Evolutionary conservation across 2,113 vertebrate species (phyloP).

Genomic region (Struthidea cinerea): DNA sequence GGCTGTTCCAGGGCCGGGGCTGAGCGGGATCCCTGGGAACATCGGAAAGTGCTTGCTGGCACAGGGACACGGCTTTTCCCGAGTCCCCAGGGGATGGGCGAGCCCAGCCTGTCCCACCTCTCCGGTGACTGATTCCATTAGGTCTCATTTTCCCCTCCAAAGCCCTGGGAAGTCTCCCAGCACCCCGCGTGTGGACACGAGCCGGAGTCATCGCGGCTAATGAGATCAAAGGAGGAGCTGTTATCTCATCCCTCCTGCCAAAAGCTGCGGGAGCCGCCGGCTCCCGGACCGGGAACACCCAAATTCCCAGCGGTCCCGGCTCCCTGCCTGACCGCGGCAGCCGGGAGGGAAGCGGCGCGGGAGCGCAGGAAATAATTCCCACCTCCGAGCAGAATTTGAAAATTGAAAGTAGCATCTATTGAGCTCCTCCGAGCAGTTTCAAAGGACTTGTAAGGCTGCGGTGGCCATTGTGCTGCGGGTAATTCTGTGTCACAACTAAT

Average conservation of each 20-base stretch:
- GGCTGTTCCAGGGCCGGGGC: not conserved
- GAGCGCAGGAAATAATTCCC: not conserved
- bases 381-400: not conserved
- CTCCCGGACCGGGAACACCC: not conserved
- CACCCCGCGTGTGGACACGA: not conserved
- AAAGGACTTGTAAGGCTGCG: constrained; percentile 83
- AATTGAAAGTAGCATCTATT: constrained; percentile 78
- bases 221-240: not conserved
- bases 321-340: not conserved
- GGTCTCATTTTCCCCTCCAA: not conserved
- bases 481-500: constrained; percentile 93
- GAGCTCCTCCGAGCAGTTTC: constrained; percentile 86
- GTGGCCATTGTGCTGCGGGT: constrained; percentile 82
- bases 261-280: not conserved
- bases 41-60: not conserved
- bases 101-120: not conserved
- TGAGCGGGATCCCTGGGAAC: fast-evolving
- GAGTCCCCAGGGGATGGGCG: not conserved
- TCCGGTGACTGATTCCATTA: not conserved
- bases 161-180: not conserved
- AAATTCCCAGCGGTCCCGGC: not conserved
- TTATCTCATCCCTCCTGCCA: not conserved
- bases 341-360: not conserved
- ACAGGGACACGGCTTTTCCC: not conserved
- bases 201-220: not conserved